Conservation (phyloP, 1,140 invertebrate species). For the Mesaphorura yosii region DNA sequence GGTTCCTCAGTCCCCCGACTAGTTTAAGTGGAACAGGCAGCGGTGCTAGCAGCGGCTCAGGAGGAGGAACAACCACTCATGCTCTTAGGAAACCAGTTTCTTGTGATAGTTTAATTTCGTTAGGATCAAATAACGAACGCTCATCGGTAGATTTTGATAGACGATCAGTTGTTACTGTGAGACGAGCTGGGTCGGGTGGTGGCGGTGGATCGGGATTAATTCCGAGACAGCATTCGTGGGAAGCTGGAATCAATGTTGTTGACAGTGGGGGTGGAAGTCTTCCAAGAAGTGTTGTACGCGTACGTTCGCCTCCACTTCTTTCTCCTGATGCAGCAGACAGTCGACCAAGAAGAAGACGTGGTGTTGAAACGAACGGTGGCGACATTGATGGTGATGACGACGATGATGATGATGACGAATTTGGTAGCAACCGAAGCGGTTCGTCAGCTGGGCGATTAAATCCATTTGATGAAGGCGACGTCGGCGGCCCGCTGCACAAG, state of each 20-base stretch:
- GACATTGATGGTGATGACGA: not conserved
- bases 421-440: slow-evolving; percentile 9
- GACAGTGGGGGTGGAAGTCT: no score
- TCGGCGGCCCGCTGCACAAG: slow-evolving; percentile 42
- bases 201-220: not conserved
- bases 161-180: slow-evolving; percentile 26
- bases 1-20: slow-evolving; percentile 20
- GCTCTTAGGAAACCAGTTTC: slow-evolving; percentile 19
- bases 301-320: not conserved
- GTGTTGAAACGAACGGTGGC: no score
- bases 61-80: not conserved
- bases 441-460: slow-evolving; percentile 7
- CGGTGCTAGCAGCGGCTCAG: slow-evolving; percentile 31
- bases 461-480: slow-evolving; percentile 21
- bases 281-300: not conserved
- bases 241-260: slow-evolving; percentile 18
- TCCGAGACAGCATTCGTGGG: slow-evolving; percentile 30
- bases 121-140: slow-evolving; percentile 23
- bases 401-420: slow-evolving; percentile 9
- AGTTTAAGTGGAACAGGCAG: slow-evolving; percentile 24
- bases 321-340: not conserved
- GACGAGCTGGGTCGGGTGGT: slow-evolving; percentile 24
- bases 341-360: no score
- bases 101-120: slow-evolving; percentile 28
- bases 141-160: slow-evolving; percentile 30